Conservation (phyloP, 2,797 vertebrate species). For the Platalea minor region DNA sequence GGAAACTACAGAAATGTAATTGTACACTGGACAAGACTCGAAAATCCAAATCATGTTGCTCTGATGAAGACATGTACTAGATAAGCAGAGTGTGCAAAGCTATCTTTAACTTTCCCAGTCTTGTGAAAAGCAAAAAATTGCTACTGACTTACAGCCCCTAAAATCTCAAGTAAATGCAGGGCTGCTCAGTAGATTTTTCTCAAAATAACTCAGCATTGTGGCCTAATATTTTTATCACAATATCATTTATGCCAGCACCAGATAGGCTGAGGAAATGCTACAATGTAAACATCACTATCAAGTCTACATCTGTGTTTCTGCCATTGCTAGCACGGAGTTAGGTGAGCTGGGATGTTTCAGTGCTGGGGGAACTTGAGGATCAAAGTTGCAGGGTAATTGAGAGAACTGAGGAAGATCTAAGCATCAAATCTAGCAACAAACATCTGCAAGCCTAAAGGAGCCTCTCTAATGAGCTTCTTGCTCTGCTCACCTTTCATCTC, state of each 20-base stretch:
- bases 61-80: neutral
- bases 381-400: neutral
- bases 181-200: neutral
- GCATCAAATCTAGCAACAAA: neutral
- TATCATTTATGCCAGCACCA: neutral
- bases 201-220: neutral
- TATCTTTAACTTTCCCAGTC: neutral
- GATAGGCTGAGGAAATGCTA: neutral
- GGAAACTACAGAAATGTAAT: neutral
- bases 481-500: neutral
- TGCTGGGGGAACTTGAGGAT: neutral
- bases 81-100: neutral
- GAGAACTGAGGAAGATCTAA: neutral
- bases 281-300: neutral
- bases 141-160: neutral
- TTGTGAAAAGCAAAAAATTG: neutral
- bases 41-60: neutral
- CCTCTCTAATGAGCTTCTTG: neutral
- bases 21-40: neutral
- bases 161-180: neutral
- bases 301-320: neutral
- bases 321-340: neutral
- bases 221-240: neutral
- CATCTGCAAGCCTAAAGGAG: neutral
- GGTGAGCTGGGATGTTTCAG: fast-evolving